Base-by-base conservation (phyloP, 2,888 invertebrate species). In the Tetragonula carbonaria region DNA sequence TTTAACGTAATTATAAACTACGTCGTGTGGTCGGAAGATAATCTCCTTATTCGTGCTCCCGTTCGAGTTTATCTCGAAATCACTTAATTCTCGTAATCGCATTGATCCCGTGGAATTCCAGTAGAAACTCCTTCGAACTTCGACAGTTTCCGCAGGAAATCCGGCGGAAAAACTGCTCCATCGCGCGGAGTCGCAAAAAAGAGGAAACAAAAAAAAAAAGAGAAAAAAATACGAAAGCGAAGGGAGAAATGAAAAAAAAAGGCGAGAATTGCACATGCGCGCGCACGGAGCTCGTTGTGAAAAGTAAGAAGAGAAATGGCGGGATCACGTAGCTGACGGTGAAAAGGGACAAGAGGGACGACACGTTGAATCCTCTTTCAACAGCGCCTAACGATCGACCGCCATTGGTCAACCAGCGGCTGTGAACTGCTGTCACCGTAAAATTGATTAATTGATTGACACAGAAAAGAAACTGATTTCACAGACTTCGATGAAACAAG, bases 401-500 rank as follows among this genome's bases (percentile, higher is more conserved):
- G 86, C 86, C 8, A 82, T 88, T 90, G 84, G 84, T 73, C 67
- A 75, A 76, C 67, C 85, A 59, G 68, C 11, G 75, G 62, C 74
- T 72, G 72, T 28, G 74, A 85, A 77, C 77, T 67, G 53, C 66
- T 71, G 74, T 65, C 53, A 63, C 73, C 16, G 70, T 80, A 77
- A 87, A 88, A 80, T 76, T 87, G 85, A 87, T 91, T 91, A 88
- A 91, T 90, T 89, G 86, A 89, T 28, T 86, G 78, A 85, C 87
- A 76, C 68, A 75, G 82, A 8, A 78, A 16, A n/a, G 68, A 21
- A 79, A 82, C 84, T 89, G 73, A 23, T 81, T 73, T 76, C 72
- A 45, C 45, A 45, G 45, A 45, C 45, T 45, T 11, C 45, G 45
- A 45, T 8, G 45, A 45, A 11, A 45, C 45, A 8, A 45, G 45